phyloP scores from a whole-genome alignment of 2,797 vertebrate genomes.

The Staurois parvus region DNA sequence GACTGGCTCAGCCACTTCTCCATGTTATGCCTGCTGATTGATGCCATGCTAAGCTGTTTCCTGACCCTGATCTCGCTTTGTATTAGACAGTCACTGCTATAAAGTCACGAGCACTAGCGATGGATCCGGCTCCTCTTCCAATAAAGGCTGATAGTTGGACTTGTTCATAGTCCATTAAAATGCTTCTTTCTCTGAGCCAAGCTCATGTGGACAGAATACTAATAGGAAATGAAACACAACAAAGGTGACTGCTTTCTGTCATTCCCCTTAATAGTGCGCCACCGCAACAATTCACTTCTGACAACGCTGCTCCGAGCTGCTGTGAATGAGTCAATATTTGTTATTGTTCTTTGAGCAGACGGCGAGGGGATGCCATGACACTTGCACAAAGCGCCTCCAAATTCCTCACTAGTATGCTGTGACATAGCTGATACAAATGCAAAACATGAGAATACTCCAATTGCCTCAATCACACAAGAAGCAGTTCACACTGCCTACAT shows the following conservation, averaged over 20 bases:
- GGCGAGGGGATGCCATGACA: not conserved
- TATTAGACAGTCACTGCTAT: not conserved
- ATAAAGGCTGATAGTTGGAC: conserved; percentile 51
- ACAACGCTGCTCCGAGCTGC: conserved; percentile 3
- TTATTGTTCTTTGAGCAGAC: conserved; percentile 21
- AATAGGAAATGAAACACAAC: conserved; percentile 45
- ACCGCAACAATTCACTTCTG: not conserved
- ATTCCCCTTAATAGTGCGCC: not conserved
- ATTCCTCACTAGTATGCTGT: not conserved
- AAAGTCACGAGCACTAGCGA: conserved; percentile 1
- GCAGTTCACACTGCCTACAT: not conserved
- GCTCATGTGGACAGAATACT: conserved; percentile 37
- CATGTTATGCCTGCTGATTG: conserved; percentile 33
- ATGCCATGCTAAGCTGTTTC: conserved; percentile 45
- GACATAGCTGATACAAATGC: not conserved
- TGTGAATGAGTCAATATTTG: not conserved
- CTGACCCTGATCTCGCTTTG: conserved; percentile 1
- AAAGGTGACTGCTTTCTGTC: conserved; percentile 6
- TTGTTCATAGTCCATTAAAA: conserved; percentile 61
- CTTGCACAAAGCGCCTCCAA: not conserved
- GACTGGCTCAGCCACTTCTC: not conserved
- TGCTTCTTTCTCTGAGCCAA: conserved; percentile 39
- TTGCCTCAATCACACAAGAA: conserved; percentile 19
- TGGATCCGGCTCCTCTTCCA: conserved; percentile 33
- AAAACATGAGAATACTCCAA: conserved; percentile 1